A percentile compares a stretch with the other conserved stretches of the same genome.
These are phyloP conservation scores for Mionectes macconnelli DNA, from an alignment of 2,113 vertebrate species.

Conservation along the genomic window DNA sequence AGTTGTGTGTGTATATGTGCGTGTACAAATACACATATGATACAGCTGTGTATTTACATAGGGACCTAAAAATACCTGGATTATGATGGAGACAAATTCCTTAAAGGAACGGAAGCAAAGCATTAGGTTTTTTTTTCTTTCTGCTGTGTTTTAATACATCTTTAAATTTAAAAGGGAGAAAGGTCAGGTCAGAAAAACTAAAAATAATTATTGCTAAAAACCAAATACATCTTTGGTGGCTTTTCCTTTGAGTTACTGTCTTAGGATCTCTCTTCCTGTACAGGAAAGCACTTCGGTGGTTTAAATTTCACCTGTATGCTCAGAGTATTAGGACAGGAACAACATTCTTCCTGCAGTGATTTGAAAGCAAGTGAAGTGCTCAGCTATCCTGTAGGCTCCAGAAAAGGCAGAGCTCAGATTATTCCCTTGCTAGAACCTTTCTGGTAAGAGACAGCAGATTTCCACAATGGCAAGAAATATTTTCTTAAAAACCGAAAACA, in stretches of 20 bases:
- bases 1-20: not conserved
- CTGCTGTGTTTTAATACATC: not conserved
- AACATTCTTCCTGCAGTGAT: not conserved
- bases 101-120: not conserved
- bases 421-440: not conserved
- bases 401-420: not conserved
- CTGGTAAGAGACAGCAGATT: too few species aligned
- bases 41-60: not conserved
- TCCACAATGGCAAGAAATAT: not conserved
- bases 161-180: not conserved
- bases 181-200: not conserved
- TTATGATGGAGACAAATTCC: not conserved
- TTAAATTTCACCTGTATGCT: conserved; percentile 1
- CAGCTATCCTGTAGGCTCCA: not conserved
- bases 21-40: not conserved
- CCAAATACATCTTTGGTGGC: not conserved
- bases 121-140: not conserved
- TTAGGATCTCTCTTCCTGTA: not conserved
- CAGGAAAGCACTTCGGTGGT: not conserved
- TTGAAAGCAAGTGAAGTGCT: not conserved
- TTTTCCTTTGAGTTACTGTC: not conserved
- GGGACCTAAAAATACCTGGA: not conserved
- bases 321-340: not conserved
- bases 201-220: not conserved
- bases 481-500: not conserved